These are phyloP conservation scores for Leptodactylus fuscus DNA, from an alignment of 2,113 vertebrate species.

Conservation along the genomic window DNA sequence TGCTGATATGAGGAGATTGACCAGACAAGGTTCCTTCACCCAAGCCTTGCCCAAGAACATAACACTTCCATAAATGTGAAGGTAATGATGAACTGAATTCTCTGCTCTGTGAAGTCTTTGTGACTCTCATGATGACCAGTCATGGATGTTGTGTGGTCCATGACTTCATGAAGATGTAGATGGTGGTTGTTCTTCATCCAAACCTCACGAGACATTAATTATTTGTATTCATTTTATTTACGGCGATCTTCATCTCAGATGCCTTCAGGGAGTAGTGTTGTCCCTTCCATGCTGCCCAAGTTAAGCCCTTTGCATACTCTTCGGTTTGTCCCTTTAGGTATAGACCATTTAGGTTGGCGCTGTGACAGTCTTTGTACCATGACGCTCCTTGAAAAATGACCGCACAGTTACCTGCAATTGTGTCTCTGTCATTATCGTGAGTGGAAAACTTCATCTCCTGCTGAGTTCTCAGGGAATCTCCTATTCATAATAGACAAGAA, in stretches of 20 bases:
- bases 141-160: not conserved
- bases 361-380: constrained; percentile 9
- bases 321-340: constrained; percentile 66
- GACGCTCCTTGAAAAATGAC: not conserved
- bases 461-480: constrained; percentile 9
- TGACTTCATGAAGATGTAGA: not conserved
- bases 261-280: constrained; percentile 5
- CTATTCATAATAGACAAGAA: not conserved
- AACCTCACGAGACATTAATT: not conserved
- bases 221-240: not conserved
- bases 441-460: constrained; percentile 22
- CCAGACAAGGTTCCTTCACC: not conserved
- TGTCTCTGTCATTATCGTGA: constrained; percentile 14
- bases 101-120: not conserved
- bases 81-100: too few species aligned
- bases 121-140: not conserved
- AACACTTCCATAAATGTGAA: too few species aligned
- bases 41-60: too few species aligned
- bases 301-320: not conserved
- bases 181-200: not conserved
- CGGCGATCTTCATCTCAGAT: constrained; percentile 34
- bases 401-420: not conserved
- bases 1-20: not conserved
- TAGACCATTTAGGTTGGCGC: constrained; percentile 14
- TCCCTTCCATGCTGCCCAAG: not conserved